These are phyloP conservation scores for Apomyelois bistriatella DNA, from an alignment of 2,888 invertebrate species.

Conservation along the genomic window DNA sequence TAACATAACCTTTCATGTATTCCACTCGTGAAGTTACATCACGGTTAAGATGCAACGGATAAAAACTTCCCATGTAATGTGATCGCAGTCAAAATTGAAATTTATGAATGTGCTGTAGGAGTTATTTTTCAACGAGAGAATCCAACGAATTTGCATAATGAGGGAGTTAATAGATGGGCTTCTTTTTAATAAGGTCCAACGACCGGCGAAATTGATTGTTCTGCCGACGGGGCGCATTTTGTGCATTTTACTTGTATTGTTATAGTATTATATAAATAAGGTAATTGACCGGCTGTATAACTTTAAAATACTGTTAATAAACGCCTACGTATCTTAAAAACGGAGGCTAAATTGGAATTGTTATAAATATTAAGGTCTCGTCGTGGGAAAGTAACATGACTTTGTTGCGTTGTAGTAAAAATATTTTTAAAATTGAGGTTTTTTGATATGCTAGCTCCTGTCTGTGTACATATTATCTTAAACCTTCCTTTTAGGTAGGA, in stretches of 20 bases:
- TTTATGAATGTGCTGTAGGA: slow-evolving; percentile 24
- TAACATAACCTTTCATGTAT: slow-evolving; percentile 2
- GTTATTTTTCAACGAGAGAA: slow-evolving; percentile 36
- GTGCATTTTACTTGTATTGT: slow-evolving; percentile 25
- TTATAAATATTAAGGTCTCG: background rate
- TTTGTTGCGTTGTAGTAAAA: background rate
- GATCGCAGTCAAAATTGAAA: slow-evolving; percentile 33
- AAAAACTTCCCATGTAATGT: slow-evolving; percentile 5
- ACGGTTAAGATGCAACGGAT: slow-evolving; percentile 16
- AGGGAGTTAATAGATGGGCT: slow-evolving; percentile 43
- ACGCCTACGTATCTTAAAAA: background rate
- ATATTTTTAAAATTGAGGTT: background rate
- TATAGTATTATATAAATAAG: slow-evolving; percentile 15
- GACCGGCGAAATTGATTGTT: slow-evolving; percentile 36
- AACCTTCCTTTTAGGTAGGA: too few relatives aligned
- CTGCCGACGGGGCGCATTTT: slow-evolving; percentile 26
- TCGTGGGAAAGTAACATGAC: background rate
- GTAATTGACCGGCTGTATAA: slow-evolving; percentile 5
- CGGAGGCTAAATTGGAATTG: background rate
- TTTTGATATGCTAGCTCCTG: too few relatives aligned
- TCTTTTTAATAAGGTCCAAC: slow-evolving; percentile 34
- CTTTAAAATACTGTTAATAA: background rate
- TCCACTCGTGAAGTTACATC: background rate
- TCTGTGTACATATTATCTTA: too few relatives aligned
- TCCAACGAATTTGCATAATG: slow-evolving; percentile 47